Conservation (phyloP, 2,797 vertebrate species). For the Xenops minutus region DNA sequence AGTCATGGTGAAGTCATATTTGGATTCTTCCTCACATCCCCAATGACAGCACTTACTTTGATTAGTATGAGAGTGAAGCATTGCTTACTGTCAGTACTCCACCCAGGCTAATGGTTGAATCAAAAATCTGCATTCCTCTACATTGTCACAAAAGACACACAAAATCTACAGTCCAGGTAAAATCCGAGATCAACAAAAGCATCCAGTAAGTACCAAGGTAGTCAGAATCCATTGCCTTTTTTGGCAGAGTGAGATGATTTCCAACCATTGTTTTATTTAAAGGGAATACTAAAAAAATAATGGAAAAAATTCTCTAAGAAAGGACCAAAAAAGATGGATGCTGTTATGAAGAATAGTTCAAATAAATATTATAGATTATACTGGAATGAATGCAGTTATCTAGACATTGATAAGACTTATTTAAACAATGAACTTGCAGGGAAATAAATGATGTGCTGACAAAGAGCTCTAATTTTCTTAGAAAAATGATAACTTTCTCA, state of each 20-base stretch:
- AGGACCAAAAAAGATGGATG: not conserved
- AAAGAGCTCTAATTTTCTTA: not conserved
- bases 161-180: not conserved
- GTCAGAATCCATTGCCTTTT: not conserved
- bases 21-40: not conserved
- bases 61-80: not conserved
- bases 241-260: not conserved
- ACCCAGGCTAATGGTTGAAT: not conserved
- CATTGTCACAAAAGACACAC: not conserved
- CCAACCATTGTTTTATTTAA: not conserved
- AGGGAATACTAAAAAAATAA: not conserved
- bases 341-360: not conserved
- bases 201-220: not conserved
- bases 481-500: not conserved
- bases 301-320: not conserved
- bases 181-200: not conserved
- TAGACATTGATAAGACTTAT: not conserved
- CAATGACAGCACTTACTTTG: not conserved
- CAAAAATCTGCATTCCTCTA: not conserved
- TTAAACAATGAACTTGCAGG: not conserved
- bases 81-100: not conserved
- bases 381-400: not conserved
- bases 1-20: not conserved
- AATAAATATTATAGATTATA: not conserved
- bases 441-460: not conserved